Base-by-base conservation (phyloP, 1,140 invertebrate species). In the Ladona fulva region DNA sequence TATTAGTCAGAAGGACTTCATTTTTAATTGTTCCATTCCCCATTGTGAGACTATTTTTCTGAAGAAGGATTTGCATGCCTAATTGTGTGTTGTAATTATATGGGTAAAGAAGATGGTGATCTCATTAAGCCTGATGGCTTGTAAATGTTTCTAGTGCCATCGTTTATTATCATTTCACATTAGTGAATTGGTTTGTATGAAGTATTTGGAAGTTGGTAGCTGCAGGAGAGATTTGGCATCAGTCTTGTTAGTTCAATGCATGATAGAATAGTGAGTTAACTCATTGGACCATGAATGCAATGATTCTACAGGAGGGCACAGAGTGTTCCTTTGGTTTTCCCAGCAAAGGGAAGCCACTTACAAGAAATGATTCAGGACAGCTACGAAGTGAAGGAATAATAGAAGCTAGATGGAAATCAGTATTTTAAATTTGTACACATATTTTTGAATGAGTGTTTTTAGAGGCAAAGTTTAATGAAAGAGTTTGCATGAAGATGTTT, bases 381-480 rank as follows among this genome's bases (percentile, higher is more conserved):
- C 52, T 66, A 66, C 52, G 52, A 6, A 6, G n/a, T 66, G 29
- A 66, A 3, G 52, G n/a, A 66, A 22, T 19, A 66, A 12, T 16
- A 66, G 52, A 66, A 66, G 52, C 14, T 66, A 66, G 52, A 19
- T 6, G 52, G 52, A 66, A 66, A 66, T 66, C 52, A 66, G 52
- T 66, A 66, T 66, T 66, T 66, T 66, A 66, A 66, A 66, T 66
- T 66, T 66, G 16, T 66, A 66, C 52, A 66, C 52, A 66, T 66
- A 66, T 66, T 66, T 66, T 66, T 66, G 52, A 66, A 66, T 66
- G 52, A 66, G 52, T 66, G 52, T 66, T 66, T 66, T 66, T 66
- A 66, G 52, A 66, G 52, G 52, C 52, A 66, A 66, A 66, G 52
- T 66, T 66, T 66, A 66, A 66, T 66, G 52, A 66, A 22, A 66